These are phyloP conservation scores for Clivina fossor DNA, from an alignment of 2,888 invertebrate species.

Conservation along the genomic window DNA sequence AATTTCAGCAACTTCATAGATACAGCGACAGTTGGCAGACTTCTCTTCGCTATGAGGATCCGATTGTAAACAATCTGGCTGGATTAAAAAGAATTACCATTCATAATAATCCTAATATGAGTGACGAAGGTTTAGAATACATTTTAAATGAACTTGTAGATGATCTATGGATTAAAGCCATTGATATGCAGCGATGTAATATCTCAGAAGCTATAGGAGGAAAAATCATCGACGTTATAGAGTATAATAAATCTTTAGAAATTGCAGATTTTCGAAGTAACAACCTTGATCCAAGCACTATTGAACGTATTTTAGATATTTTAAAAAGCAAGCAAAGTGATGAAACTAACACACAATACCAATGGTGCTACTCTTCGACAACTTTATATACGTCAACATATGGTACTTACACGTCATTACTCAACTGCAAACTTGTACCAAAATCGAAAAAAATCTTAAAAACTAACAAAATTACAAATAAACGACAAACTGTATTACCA, in stretches of 20 bases:
- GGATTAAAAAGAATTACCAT: constrained; percentile 71
- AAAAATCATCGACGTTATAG: constrained; percentile 61
- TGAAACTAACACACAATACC: constrained; percentile 46
- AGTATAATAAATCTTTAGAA: constrained; percentile 65
- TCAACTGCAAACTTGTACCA: constrained; percentile 39
- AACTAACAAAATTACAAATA: too few species aligned
- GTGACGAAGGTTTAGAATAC: constrained; percentile 63
- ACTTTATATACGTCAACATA: constrained; percentile 16
- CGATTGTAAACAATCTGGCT: constrained; percentile 71
- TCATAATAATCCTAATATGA: constrained; percentile 68
- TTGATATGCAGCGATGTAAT: constrained; percentile 77
- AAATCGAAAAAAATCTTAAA: too few species aligned
- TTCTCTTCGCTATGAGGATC: constrained; percentile 71
- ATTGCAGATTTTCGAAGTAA: constrained; percentile 71
- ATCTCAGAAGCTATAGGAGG: constrained; percentile 64
- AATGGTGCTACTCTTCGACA: constrained; percentile 45
- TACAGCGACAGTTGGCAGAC: constrained; percentile 82
- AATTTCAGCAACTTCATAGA: constrained; percentile 58
- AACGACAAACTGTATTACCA: too few species aligned
- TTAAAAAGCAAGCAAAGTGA: constrained; percentile 46
- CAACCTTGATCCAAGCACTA: constrained; percentile 42
- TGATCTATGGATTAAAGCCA: constrained; percentile 78
- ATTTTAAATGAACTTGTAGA: constrained; percentile 72
- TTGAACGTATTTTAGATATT: constrained; percentile 47
- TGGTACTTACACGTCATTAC: constrained; percentile 32